Evolutionary conservation across 2,113 vertebrate species (phyloP).

Genomic region (Psilopsiagon aurifrons): DNA sequence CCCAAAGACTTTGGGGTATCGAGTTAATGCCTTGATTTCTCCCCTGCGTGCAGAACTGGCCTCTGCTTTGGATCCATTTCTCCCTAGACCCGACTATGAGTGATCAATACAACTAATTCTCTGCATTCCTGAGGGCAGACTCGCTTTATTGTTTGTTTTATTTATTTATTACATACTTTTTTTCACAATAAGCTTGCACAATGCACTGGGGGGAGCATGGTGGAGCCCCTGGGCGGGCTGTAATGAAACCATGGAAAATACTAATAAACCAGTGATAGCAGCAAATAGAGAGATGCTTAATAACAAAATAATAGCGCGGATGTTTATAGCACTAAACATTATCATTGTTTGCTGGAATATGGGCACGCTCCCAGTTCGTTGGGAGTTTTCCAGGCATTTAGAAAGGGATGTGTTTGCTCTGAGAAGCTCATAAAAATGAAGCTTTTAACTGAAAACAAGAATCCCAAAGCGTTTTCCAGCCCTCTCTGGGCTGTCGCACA

Average conservation of each 20-base stretch:
- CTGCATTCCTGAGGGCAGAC: neutral
- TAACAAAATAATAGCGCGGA: neutral
- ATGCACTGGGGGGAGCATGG: rapidly evolving
- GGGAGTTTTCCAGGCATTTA: constrained; percentile 35
- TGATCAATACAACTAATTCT: neutral
- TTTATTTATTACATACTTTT: neutral
- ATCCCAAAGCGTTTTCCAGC: neutral
- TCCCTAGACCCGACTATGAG: neutral
- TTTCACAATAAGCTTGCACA: neutral
- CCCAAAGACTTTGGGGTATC: neutral
- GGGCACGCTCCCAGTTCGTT: neutral
- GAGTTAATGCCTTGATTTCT: neutral
- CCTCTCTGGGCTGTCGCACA: rapidly evolving
- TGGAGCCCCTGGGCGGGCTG: neutral
- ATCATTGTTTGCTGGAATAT: constrained; percentile 5
- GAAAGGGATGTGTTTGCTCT: neutral
- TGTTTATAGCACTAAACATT: neutral
- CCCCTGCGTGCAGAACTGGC: neutral
- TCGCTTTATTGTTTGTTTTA: neutral
- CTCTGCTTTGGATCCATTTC: neutral
- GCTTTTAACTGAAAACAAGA: constrained; percentile 4
- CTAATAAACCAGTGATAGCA: neutral
- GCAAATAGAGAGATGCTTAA: neutral
- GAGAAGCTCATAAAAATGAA: neutral
- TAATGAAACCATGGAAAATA: constrained; percentile 2